These are phyloP conservation scores for Bursaphelenchus mucronatus DNA, from an alignment of 1,140 invertebrate species.

Conservation along the genomic window DNA sequence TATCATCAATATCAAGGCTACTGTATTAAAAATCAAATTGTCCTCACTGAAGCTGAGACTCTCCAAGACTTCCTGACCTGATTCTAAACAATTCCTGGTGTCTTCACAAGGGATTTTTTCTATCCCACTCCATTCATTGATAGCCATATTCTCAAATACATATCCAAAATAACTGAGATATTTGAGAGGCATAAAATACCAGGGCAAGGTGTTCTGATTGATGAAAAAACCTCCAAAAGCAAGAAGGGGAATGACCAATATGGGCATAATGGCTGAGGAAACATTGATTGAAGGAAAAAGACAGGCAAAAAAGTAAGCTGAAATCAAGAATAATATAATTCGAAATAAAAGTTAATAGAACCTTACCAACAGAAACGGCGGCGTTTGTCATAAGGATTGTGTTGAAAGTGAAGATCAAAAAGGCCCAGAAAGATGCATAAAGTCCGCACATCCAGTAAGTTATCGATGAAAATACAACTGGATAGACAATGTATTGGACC, in stretches of 20 bases:
- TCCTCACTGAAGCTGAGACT: conserved; percentile 74
- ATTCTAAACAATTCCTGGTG: not conserved
- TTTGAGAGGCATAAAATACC: conserved; percentile 82
- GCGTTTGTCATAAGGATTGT: conserved; percentile 80
- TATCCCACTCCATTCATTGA: conserved; percentile 79
- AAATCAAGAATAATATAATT: conserved; percentile 47
- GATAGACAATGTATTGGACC: conserved; percentile 68
- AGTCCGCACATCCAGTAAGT: conserved; percentile 73
- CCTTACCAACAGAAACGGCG: conserved; percentile 80
- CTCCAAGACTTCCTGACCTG: conserved; percentile 73
- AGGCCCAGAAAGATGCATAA: conserved; percentile 70
- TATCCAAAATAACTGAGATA: conserved; percentile 93
- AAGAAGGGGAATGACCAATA: conserved; percentile 86
- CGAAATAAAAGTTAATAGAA: conserved; percentile 59
- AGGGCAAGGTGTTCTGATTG: conserved; percentile 78
- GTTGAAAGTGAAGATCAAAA: conserved; percentile 72
- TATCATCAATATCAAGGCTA: conserved; percentile 70
- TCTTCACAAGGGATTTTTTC: conserved; percentile 55
- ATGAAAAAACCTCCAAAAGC: conserved; percentile 76
- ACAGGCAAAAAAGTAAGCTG: conserved; percentile 84
- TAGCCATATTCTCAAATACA: conserved; percentile 82
- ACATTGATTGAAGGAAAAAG: conserved; percentile 74
- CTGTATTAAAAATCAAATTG: conserved; percentile 71
- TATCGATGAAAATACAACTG: conserved; percentile 76
- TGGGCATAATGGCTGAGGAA: conserved; percentile 80